These are phyloP conservation scores for Ara ararauna DNA, from an alignment of 2,797 vertebrate genomes.

Conservation along the genomic window DNA sequence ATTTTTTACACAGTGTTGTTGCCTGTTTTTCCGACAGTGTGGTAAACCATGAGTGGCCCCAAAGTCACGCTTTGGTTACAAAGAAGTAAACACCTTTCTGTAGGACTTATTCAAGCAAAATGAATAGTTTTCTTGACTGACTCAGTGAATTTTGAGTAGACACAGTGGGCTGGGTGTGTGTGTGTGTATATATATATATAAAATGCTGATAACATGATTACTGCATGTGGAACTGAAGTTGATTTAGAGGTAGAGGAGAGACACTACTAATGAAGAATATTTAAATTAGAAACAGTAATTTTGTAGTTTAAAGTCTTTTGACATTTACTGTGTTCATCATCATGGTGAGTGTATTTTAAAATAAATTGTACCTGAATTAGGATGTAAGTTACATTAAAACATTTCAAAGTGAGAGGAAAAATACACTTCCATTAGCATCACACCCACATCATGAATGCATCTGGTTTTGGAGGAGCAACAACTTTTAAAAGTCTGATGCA, in stretches of 20 bases:
- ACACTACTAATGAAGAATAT: neutral
- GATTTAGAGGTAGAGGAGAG: neutral
- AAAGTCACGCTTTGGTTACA: neutral
- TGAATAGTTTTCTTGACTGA: neutral
- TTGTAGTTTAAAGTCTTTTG: neutral
- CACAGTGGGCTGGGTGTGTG: neutral
- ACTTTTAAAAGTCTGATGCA: neutral
- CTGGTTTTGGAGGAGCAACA: neutral
- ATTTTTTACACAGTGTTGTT: neutral
- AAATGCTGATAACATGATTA: neutral
- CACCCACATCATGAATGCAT: too few species aligned
- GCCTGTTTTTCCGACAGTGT: neutral
- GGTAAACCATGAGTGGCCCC: neutral
- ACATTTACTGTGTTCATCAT: neutral
- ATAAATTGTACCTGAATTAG: neutral
- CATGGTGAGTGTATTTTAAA: neutral
- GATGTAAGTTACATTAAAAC: neutral
- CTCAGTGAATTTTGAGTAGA: neutral
- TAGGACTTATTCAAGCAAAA: neutral
- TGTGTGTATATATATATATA: rapidly evolving
- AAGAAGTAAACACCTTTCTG: neutral
- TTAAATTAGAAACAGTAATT: neutral
- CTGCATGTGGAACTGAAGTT: neutral
- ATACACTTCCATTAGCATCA: too few species aligned
- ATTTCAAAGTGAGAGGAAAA: neutral